Percentiles rank a stretch among this genome's conserved stretches.
Evolutionary conservation across 2,888 invertebrate genomes (phyloP).

Genomic region (Tetheella fluctuosa): DNA sequence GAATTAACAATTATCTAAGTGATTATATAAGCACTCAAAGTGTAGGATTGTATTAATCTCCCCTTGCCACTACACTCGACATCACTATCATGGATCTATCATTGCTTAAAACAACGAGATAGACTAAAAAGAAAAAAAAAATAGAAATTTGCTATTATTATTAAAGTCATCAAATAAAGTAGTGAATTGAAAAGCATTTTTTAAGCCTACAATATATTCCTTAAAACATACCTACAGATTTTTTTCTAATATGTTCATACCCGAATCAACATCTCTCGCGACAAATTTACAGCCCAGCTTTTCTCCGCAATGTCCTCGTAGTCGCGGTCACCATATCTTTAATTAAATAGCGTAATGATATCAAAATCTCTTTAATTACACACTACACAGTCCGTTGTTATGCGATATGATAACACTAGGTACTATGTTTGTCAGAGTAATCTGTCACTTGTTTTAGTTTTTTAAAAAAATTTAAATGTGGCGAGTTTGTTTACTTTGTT

Average conservation of each 20-base stretch:
- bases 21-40: no score
- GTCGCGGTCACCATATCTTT: conserved; percentile 76
- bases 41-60: no score
- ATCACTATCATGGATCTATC: no score
- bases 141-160: no score
- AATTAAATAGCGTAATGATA: conserved; percentile 71
- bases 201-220: no score
- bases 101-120: no score
- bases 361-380: conserved; percentile 58
- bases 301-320: conserved; percentile 55
- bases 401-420: conserved; percentile 44
- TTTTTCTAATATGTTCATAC: conserved; percentile 22
- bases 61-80: no score
- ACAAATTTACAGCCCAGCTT: conserved; percentile 67
- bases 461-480: conserved; percentile 21
- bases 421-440: conserved; percentile 40
- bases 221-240: no score
- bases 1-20: no score
- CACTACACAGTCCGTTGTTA: conserved; percentile 68
- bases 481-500: conserved; percentile 14
- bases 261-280: conserved; percentile 38
- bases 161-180: no score
- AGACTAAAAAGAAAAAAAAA: no score
- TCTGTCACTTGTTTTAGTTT: conserved; percentile 37
- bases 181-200: no score